Evolutionary conservation across 1,140 invertebrate species (phyloP).

Genomic region (Anoplolepis gracilipes): DNA sequence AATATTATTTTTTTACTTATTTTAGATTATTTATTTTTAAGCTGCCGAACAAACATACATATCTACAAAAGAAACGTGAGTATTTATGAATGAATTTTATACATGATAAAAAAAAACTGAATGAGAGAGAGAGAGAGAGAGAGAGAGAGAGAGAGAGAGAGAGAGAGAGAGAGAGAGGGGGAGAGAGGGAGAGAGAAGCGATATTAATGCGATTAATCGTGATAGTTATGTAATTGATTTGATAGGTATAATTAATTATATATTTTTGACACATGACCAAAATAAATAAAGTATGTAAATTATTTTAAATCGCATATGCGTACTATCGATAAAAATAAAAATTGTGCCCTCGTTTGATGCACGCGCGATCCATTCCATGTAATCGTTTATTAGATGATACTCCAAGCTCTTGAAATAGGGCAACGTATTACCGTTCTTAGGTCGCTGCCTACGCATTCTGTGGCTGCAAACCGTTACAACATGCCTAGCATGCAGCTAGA

Average conservation of each 20-base stretch:
- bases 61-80: background rate
- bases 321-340: background rate
- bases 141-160: background rate
- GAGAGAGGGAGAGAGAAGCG: too few species aligned
- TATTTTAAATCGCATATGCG: background rate
- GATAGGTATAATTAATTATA: background rate
- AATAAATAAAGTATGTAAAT: background rate
- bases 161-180: background rate
- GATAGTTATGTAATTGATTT: background rate
- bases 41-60: background rate
- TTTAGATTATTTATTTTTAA: background rate
- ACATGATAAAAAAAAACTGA: too few species aligned
- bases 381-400: conserved; percentile 21
- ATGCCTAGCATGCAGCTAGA: conserved; percentile 52
- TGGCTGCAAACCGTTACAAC: conserved; percentile 67
- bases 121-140: background rate
- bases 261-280: background rate
- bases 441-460: conserved; percentile 59
- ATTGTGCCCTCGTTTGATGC: background rate
- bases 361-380: background rate
- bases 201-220: background rate
- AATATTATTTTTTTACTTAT: too few species aligned
- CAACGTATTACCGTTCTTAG: conserved; percentile 67
- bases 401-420: conserved; percentile 38
- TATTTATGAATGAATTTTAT: conserved; percentile 37